Evolutionary conservation across 2,888 invertebrate genomes (phyloP).

Genomic region (Ethmia dodecea): DNA sequence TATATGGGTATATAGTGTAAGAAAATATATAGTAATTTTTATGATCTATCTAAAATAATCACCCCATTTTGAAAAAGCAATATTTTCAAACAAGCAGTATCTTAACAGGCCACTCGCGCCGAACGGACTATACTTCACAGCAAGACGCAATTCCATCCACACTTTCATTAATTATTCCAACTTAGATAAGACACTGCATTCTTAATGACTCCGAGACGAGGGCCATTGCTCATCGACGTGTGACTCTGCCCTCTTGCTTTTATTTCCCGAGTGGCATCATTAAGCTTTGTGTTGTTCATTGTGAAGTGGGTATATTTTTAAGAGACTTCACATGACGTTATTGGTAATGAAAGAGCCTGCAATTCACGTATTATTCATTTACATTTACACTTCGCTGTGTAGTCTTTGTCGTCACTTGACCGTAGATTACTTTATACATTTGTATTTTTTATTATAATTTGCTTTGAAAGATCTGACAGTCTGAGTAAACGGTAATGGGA

Average conservation of each 20-base stretch:
- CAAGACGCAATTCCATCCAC: conserved; percentile 58
- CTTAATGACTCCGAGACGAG: conserved; percentile 61
- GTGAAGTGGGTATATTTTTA: conserved; percentile 21
- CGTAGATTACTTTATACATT: too few relatives aligned
- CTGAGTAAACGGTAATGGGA: too few relatives aligned
- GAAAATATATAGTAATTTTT: too few relatives aligned
- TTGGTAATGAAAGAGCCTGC: conserved; percentile 12
- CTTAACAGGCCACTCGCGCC: too few relatives aligned
- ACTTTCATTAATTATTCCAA: conserved; percentile 75
- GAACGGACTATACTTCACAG: conserved; percentile 43
- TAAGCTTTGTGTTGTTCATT: conserved; percentile 37
- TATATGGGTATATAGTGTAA: too few relatives aligned
- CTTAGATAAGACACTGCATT: conserved; percentile 74
- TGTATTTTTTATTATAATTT: too few relatives aligned
- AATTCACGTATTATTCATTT: neutral
- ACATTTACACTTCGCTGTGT: too few relatives aligned
- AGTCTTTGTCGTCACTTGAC: too few relatives aligned
- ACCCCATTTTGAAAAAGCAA: too few relatives aligned
- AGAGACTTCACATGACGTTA: conserved; percentile 2
- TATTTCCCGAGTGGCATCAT: conserved; percentile 50
- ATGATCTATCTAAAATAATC: too few relatives aligned
- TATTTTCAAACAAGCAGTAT: too few relatives aligned
- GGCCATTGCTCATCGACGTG: conserved; percentile 65
- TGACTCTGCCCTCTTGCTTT: conserved; percentile 39
- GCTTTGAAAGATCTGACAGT: too few relatives aligned